Evolutionary conservation across 2,797 vertebrate genomes (phyloP).

Genomic region (Micrastur ruficollis): DNA sequence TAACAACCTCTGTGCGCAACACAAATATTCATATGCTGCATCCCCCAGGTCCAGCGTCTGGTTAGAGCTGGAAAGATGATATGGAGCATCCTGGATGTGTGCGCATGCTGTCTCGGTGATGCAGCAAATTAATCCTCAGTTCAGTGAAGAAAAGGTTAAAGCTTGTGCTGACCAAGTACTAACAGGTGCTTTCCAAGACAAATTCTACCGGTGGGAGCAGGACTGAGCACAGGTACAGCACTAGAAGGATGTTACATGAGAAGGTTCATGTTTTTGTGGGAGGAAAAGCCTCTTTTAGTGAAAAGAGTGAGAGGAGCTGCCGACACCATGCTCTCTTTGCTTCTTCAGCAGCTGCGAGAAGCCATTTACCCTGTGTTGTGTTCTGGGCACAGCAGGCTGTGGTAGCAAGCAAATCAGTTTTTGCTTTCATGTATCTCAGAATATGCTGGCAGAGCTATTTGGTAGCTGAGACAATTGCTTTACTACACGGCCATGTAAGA

Average conservation of each 20-base stretch:
- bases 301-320: neutral
- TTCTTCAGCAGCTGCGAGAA: neutral
- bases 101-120: neutral
- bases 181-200: neutral
- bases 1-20: neutral
- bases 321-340: neutral
- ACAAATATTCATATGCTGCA: neutral
- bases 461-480: neutral
- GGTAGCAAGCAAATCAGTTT: neutral
- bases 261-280: neutral
- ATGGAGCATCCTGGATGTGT: neutral
- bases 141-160: neutral
- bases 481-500: neutral
- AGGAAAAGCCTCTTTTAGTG: neutral
- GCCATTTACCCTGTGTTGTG: neutral
- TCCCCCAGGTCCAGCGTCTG: fast-evolving
- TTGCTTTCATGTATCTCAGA: neutral
- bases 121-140: neutral
- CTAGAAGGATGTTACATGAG: neutral
- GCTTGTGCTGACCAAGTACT: neutral
- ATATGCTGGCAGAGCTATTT: neutral
- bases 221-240: neutral
- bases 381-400: neutral
- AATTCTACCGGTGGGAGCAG: neutral
- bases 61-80: neutral